phyloP scores from a whole-genome alignment of 1,140 invertebrate genomes.

The Latrodectus geometricus region DNA sequence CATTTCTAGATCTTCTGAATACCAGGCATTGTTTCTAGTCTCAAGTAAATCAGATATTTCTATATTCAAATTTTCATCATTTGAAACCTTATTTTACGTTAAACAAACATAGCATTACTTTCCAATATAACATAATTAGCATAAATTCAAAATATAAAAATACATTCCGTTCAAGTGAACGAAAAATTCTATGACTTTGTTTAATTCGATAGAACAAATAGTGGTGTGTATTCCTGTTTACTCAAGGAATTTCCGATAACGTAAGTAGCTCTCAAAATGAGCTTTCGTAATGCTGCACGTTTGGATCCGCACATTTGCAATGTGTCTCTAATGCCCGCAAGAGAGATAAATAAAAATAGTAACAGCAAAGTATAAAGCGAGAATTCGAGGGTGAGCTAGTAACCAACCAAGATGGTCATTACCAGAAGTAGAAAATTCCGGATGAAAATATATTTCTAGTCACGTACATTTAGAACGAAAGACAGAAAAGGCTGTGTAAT shows the following conservation, averaged over 20 bases:
- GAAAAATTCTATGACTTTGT: neutral
- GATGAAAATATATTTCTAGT: constrained; percentile 37
- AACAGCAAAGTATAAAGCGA: neutral
- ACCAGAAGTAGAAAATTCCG: neutral
- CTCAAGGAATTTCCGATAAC: neutral
- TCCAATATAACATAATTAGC: too few relatives aligned
- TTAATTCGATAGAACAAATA: neutral
- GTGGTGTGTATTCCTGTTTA: neutral
- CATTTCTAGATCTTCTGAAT: too few relatives aligned
- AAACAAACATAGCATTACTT: too few relatives aligned
- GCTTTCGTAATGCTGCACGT: neutral
- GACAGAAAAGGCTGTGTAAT: neutral
- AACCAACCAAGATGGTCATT: neutral
- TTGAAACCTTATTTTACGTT: too few relatives aligned
- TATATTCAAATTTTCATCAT: too few relatives aligned
- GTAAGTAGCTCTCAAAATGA: neutral
- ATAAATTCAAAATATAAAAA: too few relatives aligned
- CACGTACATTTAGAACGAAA: neutral
- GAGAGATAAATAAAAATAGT: neutral
- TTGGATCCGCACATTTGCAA: neutral
- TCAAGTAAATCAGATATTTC: too few relatives aligned
- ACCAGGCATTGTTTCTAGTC: too few relatives aligned
- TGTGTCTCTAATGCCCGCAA: neutral
- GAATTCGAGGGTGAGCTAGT: neutral
- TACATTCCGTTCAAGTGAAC: too few relatives aligned